A percentile compares a stretch with the other conserved stretches of the same genome.
Conservation (phyloP, 92 coral and sea anemone genomes). For the Epizoanthus rinbou region DNA sequence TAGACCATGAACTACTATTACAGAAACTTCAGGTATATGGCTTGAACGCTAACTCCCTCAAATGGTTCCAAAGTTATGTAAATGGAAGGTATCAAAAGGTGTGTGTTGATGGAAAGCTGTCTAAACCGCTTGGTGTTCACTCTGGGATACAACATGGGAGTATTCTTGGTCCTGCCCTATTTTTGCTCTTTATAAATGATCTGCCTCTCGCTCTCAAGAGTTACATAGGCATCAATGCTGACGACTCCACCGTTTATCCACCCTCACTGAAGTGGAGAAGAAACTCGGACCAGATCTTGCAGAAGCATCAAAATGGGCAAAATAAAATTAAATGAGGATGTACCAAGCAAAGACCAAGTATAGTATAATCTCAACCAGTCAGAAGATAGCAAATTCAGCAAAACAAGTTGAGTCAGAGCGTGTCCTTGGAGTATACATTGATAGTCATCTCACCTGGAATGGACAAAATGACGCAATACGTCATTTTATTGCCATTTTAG, state of each 20-base stretch:
- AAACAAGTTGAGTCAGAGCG: too few relatives aligned
- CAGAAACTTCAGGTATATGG: conserved; percentile 53
- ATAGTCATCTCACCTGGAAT: neutral
- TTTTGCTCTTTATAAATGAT: conserved; percentile 55
- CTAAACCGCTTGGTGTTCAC: conserved; percentile 30
- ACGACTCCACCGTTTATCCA: conserved; percentile 52
- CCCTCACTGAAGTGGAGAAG: conserved; percentile 36
- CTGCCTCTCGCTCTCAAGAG: conserved; percentile 51
- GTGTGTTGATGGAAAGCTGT: conserved; percentile 48
- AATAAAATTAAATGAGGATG: conserved; percentile 51
- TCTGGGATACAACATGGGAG: conserved; percentile 55
- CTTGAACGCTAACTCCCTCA: conserved; percentile 43
- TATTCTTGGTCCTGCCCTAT: conserved; percentile 60
- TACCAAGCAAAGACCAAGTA: conserved; percentile 56
- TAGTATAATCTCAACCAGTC: conserved; percentile 50
- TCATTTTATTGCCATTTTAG: neutral
- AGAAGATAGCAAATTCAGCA: conserved; percentile 53
- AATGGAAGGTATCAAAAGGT: conserved; percentile 55
- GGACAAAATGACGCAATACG: too few relatives aligned
- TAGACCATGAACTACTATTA: conserved; percentile 41
- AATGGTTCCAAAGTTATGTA: conserved; percentile 52
- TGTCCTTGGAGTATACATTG: too few relatives aligned
- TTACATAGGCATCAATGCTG: conserved; percentile 54
- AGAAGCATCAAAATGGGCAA: conserved; percentile 37
- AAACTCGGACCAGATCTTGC: conserved; percentile 20